Evolutionary conservation across 2,888 invertebrate genomes (phyloP), one percentile per base, ranked within the genome.

Genomic region (Cantharis rustica): DNA sequence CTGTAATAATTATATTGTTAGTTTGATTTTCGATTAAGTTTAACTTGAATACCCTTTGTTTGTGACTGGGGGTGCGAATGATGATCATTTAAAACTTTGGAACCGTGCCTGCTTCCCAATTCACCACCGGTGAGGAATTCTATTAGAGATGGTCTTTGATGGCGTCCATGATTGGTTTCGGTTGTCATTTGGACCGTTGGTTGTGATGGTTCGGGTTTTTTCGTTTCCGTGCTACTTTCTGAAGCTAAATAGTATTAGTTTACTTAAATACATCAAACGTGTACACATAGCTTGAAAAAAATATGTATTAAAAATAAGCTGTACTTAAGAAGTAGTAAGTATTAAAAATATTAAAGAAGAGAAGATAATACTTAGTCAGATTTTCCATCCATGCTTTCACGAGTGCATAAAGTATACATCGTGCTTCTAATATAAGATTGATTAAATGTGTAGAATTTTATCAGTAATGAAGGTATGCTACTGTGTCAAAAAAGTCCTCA

Each of bases 111-210:
- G 16, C 83, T 80, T 61, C 86, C 87, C n/a, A 82, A 76, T 68
- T 84, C 84, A 63, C 91, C 90, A 0, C 93, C 93, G 15, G 93
- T 93, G 62, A 93, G 89, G 74, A 93, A 89, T 75, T 93, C 93
- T 78, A 93, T 93, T 66, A 93, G 85, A 0, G 93, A 93, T 17
- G 93, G 93, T 70, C 93, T 88, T 80, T 93, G 93, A 68, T 91
- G 91, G 9, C 90, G 85, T 3, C 87, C 86, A 68, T 88, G 86
- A 16, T 82, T 80, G 78, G 83, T 83, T 81, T 88, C 88, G 63
- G 89, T 90, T 31, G 90, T 90, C 79, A 89, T 88, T 77, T 90
- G 90, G 31, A 89, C 88, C 4, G 88, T 87, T 5, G 88, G 83
- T 75, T 88, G 88, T 16, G 87, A 84, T 10, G 88, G 86, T 72